phyloP scores from a whole-genome alignment of 2,797 vertebrate genomes.

The Alosa sapidissima region DNA sequence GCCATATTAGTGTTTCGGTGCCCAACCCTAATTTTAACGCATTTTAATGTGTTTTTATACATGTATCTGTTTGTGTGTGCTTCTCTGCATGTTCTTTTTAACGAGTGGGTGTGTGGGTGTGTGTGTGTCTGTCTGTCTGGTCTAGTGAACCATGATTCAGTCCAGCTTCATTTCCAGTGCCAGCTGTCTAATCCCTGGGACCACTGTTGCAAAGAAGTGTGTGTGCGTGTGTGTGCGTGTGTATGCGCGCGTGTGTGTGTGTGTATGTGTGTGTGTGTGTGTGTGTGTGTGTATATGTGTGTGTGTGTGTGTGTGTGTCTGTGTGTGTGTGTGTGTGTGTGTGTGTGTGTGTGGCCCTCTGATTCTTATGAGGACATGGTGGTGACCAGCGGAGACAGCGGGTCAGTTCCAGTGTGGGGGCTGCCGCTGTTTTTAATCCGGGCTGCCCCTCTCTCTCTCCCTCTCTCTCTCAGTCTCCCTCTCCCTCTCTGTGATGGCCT shows the following conservation, averaged over 20 bases:
- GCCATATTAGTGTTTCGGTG: no score
- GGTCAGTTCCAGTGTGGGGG: slow-evolving; percentile 62
- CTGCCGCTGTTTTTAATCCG: slow-evolving; percentile 57
- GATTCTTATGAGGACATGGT: slow-evolving; percentile 68
- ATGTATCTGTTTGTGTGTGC: background rate
- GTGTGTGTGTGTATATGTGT: background rate
- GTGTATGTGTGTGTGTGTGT: background rate
- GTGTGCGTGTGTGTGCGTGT: background rate
- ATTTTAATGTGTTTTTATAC: no score
- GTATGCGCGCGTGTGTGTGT: background rate
- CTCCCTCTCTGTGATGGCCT: no score
- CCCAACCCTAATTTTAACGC: no score
- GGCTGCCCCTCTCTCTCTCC: slow-evolving; percentile 58
- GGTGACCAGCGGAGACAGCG: slow-evolving; percentile 59
- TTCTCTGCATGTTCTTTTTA: background rate
- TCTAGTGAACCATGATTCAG: slow-evolving; percentile 60
- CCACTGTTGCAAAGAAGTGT: slow-evolving; percentile 64
- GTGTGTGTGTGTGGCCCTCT: slow-evolving; percentile 37
- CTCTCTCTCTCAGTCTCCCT: slow-evolving; percentile 27
- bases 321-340: background rate
- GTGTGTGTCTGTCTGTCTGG: slow-evolving; percentile 35
- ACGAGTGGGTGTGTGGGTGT: background rate
- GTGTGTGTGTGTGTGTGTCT: no score
- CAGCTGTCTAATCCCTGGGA: slow-evolving; percentile 67
- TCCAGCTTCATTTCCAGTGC: slow-evolving; percentile 65